Evolutionary conservation across 2,888 invertebrate species (phyloP), one percentile per base, ranked within the genome.

Genomic region (Melipona beecheii): DNA sequence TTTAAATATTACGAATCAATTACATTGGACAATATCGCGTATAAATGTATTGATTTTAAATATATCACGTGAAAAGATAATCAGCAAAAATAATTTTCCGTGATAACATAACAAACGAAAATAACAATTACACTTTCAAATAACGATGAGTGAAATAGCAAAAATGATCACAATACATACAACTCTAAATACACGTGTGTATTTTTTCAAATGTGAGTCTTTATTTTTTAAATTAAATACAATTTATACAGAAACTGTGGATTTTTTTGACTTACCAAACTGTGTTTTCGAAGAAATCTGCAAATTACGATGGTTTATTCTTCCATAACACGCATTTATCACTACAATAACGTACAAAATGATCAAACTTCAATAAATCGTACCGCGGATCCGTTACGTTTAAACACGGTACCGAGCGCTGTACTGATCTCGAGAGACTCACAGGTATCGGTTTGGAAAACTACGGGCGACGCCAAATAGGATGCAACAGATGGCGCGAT

Each of bases 391-490:
- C 24, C 24, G 24, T 68, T 56, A 64, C 19, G 71, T 85, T 83
- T 24, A 77, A 85, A 83, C 68, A 6, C 49, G n/a, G 43, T 56
- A 24, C n/a, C 15, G n/a, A 9, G 80, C 76, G 24, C 54, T 49
- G 36, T 11, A 5, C 50, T 56, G 58, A 49, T 66, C 62, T 19
- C 72, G 21, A 36, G 36, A 21, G 62, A 43, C 17, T 62, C 77
- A 58, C 76, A 80, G 50, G 60, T 75, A 81, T 81, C 84, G 78
- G 84, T 84, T 84, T 75, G 58, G 81, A 84, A 78, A 84, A 72
- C 60, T 62, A 58, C 60, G 49, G n/a, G 43, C 49, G 80, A 62
- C 74, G 66, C 71, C 58, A 60, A 65, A 77, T 62, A 24, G 19
- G 27, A 24, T 56, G 36, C 24, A 54, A 49, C 31, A 84, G 62